phyloP scores from a whole-genome alignment of 1,140 invertebrate genomes.

The Drosophila oshimai region DNA sequence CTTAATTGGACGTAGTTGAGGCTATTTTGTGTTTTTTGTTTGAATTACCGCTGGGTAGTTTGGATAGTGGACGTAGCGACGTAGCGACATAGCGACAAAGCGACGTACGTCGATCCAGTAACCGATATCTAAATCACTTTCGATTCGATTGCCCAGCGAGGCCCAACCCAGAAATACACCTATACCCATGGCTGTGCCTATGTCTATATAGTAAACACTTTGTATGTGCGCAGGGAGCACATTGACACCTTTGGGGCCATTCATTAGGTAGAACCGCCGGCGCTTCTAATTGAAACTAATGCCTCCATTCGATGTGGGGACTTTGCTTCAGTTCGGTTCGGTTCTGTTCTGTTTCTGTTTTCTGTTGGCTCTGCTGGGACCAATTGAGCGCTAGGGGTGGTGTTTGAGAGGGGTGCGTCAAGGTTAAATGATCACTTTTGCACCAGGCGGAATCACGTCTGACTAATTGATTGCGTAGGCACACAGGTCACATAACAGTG shows the following conservation, averaged over 20 bases:
- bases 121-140: conserved; percentile 35
- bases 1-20: conserved; percentile 52
- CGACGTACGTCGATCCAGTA: conserved; percentile 13
- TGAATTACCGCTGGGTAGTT: background rate
- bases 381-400: background rate
- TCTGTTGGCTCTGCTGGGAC: background rate
- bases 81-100: no score
- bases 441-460: conserved; percentile 22
- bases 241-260: conserved; percentile 31
- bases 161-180: background rate
- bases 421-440: conserved; percentile 50
- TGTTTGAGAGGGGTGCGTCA: background rate
- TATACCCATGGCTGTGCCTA: background rate
- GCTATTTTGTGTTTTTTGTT: conserved; percentile 29
- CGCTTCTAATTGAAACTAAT: conserved; percentile 52
- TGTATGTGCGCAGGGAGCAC: background rate
- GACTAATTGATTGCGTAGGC: conserved; percentile 25
- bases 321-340: conserved; percentile 4
- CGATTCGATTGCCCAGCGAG: background rate
- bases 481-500: background rate
- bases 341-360: background rate
- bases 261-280: conserved; percentile 38
- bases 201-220: background rate
- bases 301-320: conserved; percentile 14
- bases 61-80: background rate